Evolutionary conservation across 2,888 invertebrate species (phyloP).

Genomic region (Hermodice carunculata): DNA sequence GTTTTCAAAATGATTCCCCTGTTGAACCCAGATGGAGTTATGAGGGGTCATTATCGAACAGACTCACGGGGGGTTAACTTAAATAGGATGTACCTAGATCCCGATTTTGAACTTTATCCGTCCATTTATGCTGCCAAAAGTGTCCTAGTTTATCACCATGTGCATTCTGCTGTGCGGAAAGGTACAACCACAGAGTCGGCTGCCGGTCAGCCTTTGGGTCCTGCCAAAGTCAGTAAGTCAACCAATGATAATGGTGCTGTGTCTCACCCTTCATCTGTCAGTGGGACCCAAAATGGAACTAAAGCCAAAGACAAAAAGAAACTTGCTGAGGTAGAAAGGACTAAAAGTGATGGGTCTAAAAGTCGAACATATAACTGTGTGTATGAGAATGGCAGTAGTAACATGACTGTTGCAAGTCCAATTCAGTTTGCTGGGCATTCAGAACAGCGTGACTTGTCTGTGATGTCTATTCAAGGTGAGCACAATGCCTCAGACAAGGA

Average conservation of each 20-base stretch:
- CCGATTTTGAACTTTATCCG: conserved; percentile 81
- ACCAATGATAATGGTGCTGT: too few species aligned
- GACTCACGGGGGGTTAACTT: conserved; percentile 90
- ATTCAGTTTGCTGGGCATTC: background rate
- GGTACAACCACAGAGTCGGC: too few species aligned
- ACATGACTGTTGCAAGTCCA: conserved; percentile 2
- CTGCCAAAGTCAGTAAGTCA: background rate
- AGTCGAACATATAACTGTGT: conserved; percentile 20
- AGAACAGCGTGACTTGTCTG: too few species aligned
- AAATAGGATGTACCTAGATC: conserved; percentile 88
- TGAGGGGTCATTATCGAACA: conserved; percentile 77
- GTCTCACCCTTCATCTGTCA: too few species aligned
- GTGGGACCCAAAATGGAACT: background rate
- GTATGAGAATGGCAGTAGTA: conserved; percentile 3
- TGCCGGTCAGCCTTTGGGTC: too few species aligned
- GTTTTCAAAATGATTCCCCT: conserved; percentile 93
- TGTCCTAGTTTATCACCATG: conserved; percentile 72
- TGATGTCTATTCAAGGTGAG: too few species aligned
- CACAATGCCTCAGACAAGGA: too few species aligned
- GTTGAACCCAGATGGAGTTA: conserved; percentile 92
- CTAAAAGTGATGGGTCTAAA: background rate
- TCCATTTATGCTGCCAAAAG: conserved; percentile 88
- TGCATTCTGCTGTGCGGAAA: conserved; percentile 41
- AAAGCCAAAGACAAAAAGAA: background rate
- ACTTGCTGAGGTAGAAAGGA: background rate